Percentiles rank a stretch among this genome's conserved stretches.
Evolutionary conservation across 92 coral and sea anemone species (phyloP).

Genomic region (Metridium senile): DNA sequence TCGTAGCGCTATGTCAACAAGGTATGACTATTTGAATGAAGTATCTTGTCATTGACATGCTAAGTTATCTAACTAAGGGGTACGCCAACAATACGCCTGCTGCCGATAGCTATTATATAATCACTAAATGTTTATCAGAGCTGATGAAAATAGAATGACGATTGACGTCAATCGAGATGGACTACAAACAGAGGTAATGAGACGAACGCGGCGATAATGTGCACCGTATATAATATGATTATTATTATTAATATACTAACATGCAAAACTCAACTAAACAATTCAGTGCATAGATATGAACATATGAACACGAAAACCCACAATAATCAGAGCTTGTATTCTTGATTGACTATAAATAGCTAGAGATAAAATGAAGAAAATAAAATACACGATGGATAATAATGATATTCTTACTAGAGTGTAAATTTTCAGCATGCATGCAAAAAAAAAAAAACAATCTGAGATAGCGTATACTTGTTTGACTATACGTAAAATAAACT

Average conservation of each 20-base stretch:
- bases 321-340: no score
- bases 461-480: no score
- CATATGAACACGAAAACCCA: no score
- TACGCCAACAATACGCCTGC: slow-evolving; percentile 1
- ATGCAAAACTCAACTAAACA: neutral
- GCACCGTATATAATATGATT: neutral
- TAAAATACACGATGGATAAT: no score
- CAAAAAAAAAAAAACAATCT: no score
- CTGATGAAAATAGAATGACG: slow-evolving; percentile 13
- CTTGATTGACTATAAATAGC: no score
- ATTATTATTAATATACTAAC: neutral
- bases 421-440: no score
- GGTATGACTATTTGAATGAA: neutral
- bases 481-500: no score
- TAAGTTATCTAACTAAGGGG: slow-evolving; percentile 28
- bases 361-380: no score
- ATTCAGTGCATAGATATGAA: no score
- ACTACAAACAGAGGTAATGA: slow-evolving; percentile 6
- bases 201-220: neutral
- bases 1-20: neutral
- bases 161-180: neutral
- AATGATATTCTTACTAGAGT: no score
- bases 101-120: neutral
- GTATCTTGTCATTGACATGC: slow-evolving; percentile 4
- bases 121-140: neutral